Base-by-base conservation (phyloP, 2,888 invertebrate genomes). In the Drosophila emarginata region DNA sequence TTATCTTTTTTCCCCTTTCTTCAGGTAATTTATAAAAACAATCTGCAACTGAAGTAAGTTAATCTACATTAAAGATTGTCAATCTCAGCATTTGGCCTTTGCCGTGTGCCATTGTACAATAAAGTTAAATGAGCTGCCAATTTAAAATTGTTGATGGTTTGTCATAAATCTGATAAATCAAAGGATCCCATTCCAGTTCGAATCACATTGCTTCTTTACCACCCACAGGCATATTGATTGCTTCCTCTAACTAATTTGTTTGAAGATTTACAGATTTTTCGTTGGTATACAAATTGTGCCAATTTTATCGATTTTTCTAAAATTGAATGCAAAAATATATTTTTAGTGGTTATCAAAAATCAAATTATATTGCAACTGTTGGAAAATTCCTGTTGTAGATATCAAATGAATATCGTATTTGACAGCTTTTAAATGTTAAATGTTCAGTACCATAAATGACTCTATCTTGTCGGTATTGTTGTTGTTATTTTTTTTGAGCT, bases 111-210 rank as follows among this genome's bases (percentile, higher is more conserved):
- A 62, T 2, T 36, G 14, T 36, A 67, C 70, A 78, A 76, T 78
- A 79, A 73, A 70, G 64, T 78, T 76, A 79, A 78, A 78, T 78
- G 79, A 68, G 50, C 63, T 53, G 40, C 69, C 51, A 62, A 69
- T 66, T 36, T 53, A 64, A 45, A 62, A 39, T 53, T 69, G 64
- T 63, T 73, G 76, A 78, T 76, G 73, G 71, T 74, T 64, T 69
- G 64, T 71, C 71, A 78, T 77, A 74, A 78, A 67, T 64, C 79
- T 71, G 68, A 74, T 78, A 77, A 78, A 78, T 78, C 77, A 78
- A 67, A 74, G 77, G 63, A 51, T 58, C 40, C 15, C 18, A 45
- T 45, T 45, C 15, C 40, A 45, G 9, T 45, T 9, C 15, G 18
- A 15, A 28, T 36, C 53, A 21, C 56, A 12, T 39, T 32, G 26